Base-by-base conservation (phyloP, 37 sponge, comb jelly and placozoan genomes). In the Theonella swinhoei region DNA sequence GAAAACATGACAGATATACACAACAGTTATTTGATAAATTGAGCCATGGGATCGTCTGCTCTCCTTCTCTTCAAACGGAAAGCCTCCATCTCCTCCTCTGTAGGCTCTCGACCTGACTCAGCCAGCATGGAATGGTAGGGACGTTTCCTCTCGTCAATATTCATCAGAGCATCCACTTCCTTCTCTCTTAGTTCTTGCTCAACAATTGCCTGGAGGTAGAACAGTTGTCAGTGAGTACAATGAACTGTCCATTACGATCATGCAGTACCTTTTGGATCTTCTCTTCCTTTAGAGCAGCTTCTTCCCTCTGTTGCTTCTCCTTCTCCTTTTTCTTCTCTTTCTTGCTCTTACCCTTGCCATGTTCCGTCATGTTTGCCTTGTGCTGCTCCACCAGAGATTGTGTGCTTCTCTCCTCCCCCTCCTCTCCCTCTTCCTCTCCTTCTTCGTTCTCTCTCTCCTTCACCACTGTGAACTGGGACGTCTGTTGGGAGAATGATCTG, bases 1-100 rank as follows among this genome's bases (percentile, higher is more conserved):
- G 19, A 20, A 58, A 58, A 58, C 60, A 58, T 20, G 60, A 58
- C 19, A 58, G 17, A 19, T 58, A 20, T 19, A 58, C 19, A 20
- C 11, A 11, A 58, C 11, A 30, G 71, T 30, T 74, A 42, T 74
- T 76, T 36, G 20, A 78, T 0, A 40, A 78, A 78, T 9, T 78
- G 24, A 31, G 83, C 83, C 99, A 98, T 98, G 20, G 99, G 99
- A 70, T 98, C 99, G 26, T 94, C 93, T 32, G 73, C 42, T 60
- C 92, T 72, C 54, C 81, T 76, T 71, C 82, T 96, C 84, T 87
- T 87, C 29, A 83, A 47, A 9, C 77, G 63, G 42, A 67, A 96
- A 20, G 95, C 96, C 74, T 98, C 99, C 91, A 96, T 94, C 69
- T 98, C 96, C 78, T 98, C 99, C 54, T 98, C 99, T 22, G 99